Conservation (phyloP, 2,888 invertebrate species). For the Dasypolia templi region DNA sequence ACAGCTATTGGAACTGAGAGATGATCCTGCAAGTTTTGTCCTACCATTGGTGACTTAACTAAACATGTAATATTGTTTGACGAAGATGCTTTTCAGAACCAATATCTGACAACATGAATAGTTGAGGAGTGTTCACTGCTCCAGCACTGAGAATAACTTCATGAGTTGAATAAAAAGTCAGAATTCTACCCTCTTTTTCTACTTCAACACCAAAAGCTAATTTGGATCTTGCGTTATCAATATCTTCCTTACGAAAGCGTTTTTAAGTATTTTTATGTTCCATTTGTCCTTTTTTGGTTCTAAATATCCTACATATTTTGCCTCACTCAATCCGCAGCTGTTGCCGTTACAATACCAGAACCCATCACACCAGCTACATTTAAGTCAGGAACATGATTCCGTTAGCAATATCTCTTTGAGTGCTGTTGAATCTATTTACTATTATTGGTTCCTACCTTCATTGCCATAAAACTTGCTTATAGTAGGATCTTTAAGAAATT, state of each 20-base stretch:
- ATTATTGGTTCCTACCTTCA: conserved; percentile 85
- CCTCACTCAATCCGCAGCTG: conserved; percentile 84
- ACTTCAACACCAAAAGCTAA: conserved; percentile 58
- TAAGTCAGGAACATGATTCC: conserved; percentile 76
- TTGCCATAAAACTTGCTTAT: conserved; percentile 77
- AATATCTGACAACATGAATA: conserved; percentile 83
- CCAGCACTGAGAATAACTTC: conserved; percentile 85
- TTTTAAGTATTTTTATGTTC: conserved; percentile 58
- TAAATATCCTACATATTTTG: conserved; percentile 89
- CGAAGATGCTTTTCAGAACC: conserved; percentile 78
- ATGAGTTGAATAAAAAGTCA: conserved; percentile 39
- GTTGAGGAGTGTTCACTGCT: conserved; percentile 80
- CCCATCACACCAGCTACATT: conserved; percentile 76
- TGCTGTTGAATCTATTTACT: conserved; percentile 84
- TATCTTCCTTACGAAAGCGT: conserved; percentile 53
- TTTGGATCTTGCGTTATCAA: conserved; percentile 45
- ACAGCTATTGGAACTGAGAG: conserved; percentile 44
- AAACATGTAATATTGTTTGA: conserved; percentile 73
- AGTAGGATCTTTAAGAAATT: conserved; percentile 64
- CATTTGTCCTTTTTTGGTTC: conserved; percentile 64
- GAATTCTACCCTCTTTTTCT: conserved; percentile 28
- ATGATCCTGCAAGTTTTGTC: conserved; percentile 56
- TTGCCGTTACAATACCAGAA: conserved; percentile 85
- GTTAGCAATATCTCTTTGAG: conserved; percentile 65
- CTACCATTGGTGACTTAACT: conserved; percentile 71